Evolutionary conservation across 2,888 invertebrate species (phyloP), one percentile per base, ranked within the genome.

Genomic region (Harpalus rubripes): DNA sequence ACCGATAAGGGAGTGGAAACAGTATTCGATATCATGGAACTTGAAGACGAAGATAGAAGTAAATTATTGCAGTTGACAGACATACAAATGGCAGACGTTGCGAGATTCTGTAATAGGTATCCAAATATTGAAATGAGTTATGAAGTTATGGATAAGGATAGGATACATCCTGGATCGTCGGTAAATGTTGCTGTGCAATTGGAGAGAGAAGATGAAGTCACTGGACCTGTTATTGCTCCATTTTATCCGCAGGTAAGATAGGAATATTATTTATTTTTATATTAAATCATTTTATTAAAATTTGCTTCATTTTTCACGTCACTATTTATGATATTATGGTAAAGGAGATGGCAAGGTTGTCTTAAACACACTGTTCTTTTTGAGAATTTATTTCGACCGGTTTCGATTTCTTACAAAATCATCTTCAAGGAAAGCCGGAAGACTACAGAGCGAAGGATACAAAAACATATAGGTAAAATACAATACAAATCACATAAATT

Each of bases 31-130:
- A 95, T 99, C 85, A 97, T 98, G 96, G 98, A 98, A 90, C 92
- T 98, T 88, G 98, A 99, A 89, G 99, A 99, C 90, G 96, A 96
- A 81, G 96, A 98, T 61, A 94, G 97, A 85, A 95, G 94, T 32
- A 94, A 95, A 87, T 91, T 97, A 63, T 90, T 97, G 81, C 96
- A 96, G 88, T 92, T 99, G 82, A 94, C 94, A 0, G 96, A 98
- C 85, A 90, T 93, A 0, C 97, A 99, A 92, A 98, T 99, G 96
- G 97, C 97, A 0, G 99, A 99, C 90, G 99, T 99, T 0, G 99
- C 99, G 0, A 93, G 97, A 58, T 99, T 99, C 94, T 99, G 99
- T 91, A 99, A 99, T 92, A 94, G 99, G 16, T 99, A 99, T 91
- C 99, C 99, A 0, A 99, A 99, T 90, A 99, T 99, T 86, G 99